Percentiles rank a stretch among this genome's conserved stretches.
phyloP scores from a whole-genome alignment of 2,113 vertebrate species.

The Syngnathoides biaculeatus region DNA sequence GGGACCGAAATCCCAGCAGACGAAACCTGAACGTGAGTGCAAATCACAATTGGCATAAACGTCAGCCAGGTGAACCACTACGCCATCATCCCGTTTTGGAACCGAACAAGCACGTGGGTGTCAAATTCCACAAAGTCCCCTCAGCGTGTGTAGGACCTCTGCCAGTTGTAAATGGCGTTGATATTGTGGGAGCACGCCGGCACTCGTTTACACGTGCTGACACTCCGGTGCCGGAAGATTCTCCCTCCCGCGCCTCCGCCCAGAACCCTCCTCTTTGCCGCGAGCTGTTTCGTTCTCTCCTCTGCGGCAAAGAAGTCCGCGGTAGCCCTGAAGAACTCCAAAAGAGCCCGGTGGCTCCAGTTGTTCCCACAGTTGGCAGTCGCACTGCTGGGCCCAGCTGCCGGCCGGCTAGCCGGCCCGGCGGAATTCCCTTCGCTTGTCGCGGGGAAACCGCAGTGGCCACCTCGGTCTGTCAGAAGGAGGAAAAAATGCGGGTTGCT shows the following conservation, averaged over 20 bases:
- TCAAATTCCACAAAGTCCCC: slow-evolving; percentile 21
- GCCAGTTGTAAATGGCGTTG: slow-evolving; percentile 78
- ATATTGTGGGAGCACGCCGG: slow-evolving; percentile 78
- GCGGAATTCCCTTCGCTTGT: slow-evolving; percentile 23
- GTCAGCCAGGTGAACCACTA: background rate
- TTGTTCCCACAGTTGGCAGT: slow-evolving; percentile 21
- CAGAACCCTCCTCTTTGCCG: slow-evolving; percentile 60
- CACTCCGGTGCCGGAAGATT: slow-evolving; percentile 68
- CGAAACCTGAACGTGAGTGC: background rate
- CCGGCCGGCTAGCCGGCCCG: slow-evolving; percentile 2
- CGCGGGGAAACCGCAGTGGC: slow-evolving; percentile 77
- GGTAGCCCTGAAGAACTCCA: slow-evolving; percentile 78
- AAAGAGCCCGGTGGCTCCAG: slow-evolving; percentile 76
- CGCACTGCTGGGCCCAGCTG: slow-evolving; percentile 3
- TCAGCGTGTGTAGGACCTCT: slow-evolving; percentile 80
- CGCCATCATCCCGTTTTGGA: background rate
- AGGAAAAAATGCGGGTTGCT: slow-evolving; percentile 82
- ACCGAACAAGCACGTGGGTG: background rate
- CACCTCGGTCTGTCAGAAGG: slow-evolving; percentile 70
- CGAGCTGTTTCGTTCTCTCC: slow-evolving; percentile 70
- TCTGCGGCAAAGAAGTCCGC: slow-evolving; percentile 78
- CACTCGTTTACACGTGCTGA: slow-evolving; percentile 72
- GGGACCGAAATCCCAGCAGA: background rate
- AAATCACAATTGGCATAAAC: slow-evolving; percentile 10
- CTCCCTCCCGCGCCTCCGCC: slow-evolving; percentile 53